Conservation (phyloP, 2,888 invertebrate genomes). For the Molanna angustata region DNA sequence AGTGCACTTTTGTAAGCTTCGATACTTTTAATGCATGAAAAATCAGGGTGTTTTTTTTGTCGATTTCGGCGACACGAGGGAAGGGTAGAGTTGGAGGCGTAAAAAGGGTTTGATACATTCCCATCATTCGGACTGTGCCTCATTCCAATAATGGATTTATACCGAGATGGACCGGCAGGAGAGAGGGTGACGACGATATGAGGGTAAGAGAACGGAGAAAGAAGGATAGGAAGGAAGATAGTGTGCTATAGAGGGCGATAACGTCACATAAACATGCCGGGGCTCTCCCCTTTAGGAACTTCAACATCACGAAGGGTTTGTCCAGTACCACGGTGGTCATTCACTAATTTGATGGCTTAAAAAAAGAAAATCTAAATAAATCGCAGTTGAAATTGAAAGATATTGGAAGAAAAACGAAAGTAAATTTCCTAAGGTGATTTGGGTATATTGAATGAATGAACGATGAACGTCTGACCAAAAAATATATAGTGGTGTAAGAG, state of each 20-base stretch:
- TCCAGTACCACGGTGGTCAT: too few relatives aligned
- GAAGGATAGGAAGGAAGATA: neutral
- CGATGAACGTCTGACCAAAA: too few relatives aligned
- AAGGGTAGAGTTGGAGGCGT: neutral
- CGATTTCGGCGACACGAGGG: neutral
- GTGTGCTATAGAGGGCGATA: conserved; percentile 18
- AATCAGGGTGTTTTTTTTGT: neutral
- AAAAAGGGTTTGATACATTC: conserved; percentile 27
- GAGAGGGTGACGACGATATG: neutral
- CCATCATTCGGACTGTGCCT: conserved; percentile 24
- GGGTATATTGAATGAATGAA: too few relatives aligned
- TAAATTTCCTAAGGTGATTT: too few relatives aligned
- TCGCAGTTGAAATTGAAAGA: neutral
- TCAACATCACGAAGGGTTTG: too few relatives aligned
- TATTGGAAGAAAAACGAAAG: neutral
- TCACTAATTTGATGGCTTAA: neutral
- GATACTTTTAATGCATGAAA: neutral
- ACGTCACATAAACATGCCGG: conserved; percentile 25
- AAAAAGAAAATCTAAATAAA: neutral
- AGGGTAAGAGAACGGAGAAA: conserved; percentile 8
- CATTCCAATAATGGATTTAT: conserved; percentile 31
- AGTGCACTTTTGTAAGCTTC: neutral
- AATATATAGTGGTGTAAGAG: too few relatives aligned
- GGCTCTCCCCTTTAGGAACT: too few relatives aligned
- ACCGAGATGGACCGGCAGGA: conserved; percentile 9